These are phyloP conservation scores for Ernsta delagoae DNA, from an alignment of 2,888 invertebrate genomes.

Conservation along the genomic window DNA sequence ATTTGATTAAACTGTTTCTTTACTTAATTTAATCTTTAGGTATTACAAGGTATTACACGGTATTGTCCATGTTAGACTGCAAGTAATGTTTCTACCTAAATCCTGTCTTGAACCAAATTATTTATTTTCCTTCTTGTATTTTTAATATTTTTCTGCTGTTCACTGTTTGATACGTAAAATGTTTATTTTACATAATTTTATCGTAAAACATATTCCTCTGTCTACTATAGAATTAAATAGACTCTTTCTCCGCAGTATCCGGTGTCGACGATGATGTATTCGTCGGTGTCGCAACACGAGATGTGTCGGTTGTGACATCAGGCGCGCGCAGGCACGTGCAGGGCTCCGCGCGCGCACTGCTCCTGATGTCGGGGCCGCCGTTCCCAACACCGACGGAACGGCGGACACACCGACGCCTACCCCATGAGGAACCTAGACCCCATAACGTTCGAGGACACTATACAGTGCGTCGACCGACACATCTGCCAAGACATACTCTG, in stretches of 20 bases:
- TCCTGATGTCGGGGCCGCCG: constrained; percentile 78
- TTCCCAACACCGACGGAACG: constrained; percentile 57
- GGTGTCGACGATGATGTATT: constrained; percentile 84
- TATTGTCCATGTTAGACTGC: too few relatives aligned
- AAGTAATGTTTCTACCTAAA: too few relatives aligned
- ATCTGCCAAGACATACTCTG: constrained; percentile 59
- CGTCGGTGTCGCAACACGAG: constrained; percentile 87
- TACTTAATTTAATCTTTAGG: too few relatives aligned
- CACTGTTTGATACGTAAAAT: too few relatives aligned
- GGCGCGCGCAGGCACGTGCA: constrained; percentile 74
- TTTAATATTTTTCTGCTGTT: too few relatives aligned
- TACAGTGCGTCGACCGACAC: constrained; percentile 65
- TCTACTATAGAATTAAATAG: too few relatives aligned
- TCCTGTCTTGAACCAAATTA: too few relatives aligned
- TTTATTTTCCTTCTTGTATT: too few relatives aligned
- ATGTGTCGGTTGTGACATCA: constrained; percentile 89
- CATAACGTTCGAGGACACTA: constrained; percentile 58
- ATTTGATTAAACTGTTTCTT: neutral
- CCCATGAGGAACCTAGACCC: constrained; percentile 64
- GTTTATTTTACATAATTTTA: too few relatives aligned
- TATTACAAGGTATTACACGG: too few relatives aligned
- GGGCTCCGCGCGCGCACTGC: constrained; percentile 66
- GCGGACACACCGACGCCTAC: constrained; percentile 58
- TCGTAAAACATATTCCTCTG: too few relatives aligned
- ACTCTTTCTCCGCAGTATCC: constrained; percentile 68